Evolutionary conservation across 2,797 vertebrate genomes (phyloP).

Genomic region (Gambusia yucatana): DNA sequence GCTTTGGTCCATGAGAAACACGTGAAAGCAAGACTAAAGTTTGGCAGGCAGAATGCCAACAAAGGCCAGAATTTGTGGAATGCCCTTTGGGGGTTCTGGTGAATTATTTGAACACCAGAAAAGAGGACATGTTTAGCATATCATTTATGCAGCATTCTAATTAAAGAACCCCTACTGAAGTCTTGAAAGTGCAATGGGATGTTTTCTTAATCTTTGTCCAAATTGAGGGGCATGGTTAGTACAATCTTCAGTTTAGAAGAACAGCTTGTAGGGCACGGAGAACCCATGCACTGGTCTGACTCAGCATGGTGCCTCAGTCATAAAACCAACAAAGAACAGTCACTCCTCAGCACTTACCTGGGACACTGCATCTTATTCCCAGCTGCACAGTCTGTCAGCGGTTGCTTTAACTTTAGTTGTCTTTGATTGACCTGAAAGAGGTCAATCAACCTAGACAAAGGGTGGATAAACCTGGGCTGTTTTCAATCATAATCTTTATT

Average conservation of each 20-base stretch:
- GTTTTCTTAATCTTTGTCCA: constrained; percentile 3
- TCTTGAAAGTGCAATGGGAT: not conserved
- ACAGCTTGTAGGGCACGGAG: constrained; percentile 34
- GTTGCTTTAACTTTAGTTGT: constrained; percentile 3
- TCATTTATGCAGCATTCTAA: not conserved
- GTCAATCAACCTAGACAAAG: not conserved
- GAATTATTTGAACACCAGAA: not conserved
- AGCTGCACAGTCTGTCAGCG: constrained; percentile 17
- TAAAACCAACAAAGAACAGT: constrained; percentile 48
- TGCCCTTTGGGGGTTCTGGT: not conserved
- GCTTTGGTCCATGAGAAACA: not conserved
- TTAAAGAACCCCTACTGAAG: too few relatives aligned
- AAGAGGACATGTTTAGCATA: not conserved
- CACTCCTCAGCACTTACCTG: constrained; percentile 40
- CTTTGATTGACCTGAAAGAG: not conserved
- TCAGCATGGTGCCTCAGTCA: constrained; percentile 49
- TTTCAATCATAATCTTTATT: constrained; percentile 3
- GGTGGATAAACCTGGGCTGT: not conserved
- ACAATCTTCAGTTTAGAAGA: constrained; percentile 54
- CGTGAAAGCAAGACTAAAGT: not conserved
- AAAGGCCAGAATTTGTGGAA: not conserved
- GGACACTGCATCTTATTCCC: constrained; percentile 9
- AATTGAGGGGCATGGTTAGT: constrained; percentile 24
- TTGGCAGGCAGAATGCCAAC: not conserved
- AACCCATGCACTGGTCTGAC: constrained; percentile 23